Evolutionary conservation across 2,888 invertebrate genomes (phyloP), one percentile per base, ranked within the genome.

Genomic region (Brenthis daphne): DNA sequence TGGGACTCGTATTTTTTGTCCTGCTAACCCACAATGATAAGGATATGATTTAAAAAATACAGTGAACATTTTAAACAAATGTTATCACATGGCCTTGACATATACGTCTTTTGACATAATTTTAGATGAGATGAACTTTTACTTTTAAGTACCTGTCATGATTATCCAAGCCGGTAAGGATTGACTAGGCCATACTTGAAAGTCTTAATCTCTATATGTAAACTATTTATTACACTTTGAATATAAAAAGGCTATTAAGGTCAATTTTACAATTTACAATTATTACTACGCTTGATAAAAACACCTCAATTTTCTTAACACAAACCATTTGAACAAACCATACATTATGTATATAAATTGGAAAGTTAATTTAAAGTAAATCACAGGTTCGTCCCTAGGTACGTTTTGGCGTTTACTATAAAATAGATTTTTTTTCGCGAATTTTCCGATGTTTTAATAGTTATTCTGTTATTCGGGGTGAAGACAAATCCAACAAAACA

Each of bases 1-100:
- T 81, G 82, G 82, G 77, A 81, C 81, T 82, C 82, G 76, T 77
- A 82, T 79, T 86, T 89, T 89, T 82, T 90, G 88, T 78, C 77
- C 89, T 77, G 87, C 79, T 91, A 88, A 90, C 91, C 90, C 82
- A 81, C 69, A 67, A n/a, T 48, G 72, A 73, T 73, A 73, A 70
- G 64, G 53, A 47, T 47, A 12, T 20, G 33, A 3, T 24, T 33
- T 11, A 56, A 56, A 67, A 53, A 51, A 67, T 29, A 50, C n/a
- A 16, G 29, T 12, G 33, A 33, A 1, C 14, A 14, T 47, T 47
- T 24, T n/a, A 24, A 37, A 63, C 13, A 63, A 54, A 54, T 33
- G 43, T 53, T 54, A 63, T 54, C 43, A 37, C 14, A 63, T 54
- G 54, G 20, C 63, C 63, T 63, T 63, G 63, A 43, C 54, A 37